A percentile compares a stretch with the other conserved stretches of the same genome.
These are phyloP conservation scores for Pachyramphus minor DNA, from an alignment of 2,113 vertebrate genomes.

Conservation along the genomic window DNA sequence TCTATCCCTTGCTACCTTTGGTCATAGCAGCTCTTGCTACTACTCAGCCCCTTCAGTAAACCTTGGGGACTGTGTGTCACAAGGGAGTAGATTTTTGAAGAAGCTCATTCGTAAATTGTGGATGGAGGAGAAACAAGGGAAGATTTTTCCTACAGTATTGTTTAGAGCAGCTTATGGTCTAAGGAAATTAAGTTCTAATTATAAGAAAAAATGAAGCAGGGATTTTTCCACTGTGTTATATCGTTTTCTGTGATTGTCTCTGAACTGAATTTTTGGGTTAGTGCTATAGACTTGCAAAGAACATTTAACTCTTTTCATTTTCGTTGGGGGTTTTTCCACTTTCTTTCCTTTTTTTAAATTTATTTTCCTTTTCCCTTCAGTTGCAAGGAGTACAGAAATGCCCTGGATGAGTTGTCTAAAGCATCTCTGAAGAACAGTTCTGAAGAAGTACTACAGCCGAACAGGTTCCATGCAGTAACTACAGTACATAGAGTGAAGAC, in stretches of 20 bases:
- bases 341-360: neutral
- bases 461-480: conserved; percentile 69
- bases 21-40: neutral
- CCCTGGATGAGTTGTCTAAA: conserved; percentile 92
- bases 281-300: neutral
- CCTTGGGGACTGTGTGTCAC: neutral
- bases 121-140: neutral
- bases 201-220: neutral
- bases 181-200: neutral
- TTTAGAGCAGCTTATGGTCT: neutral
- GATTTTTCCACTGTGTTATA: neutral
- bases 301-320: neutral
- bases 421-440: conserved; percentile 67
- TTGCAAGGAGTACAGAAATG: conserved; percentile 96
- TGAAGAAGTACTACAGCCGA: conserved; percentile 78
- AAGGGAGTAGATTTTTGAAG: neutral
- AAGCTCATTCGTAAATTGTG: neutral
- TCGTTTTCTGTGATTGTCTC: neutral
- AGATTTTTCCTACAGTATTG: neutral
- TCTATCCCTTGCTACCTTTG: neutral
- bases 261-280: neutral
- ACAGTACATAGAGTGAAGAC: neutral
- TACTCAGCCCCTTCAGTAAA: neutral
- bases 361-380: conserved; percentile 64
- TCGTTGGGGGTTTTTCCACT: neutral